Evolutionary conservation across 2,113 vertebrate species (phyloP).

Genomic region (Scartelaos histophorus): DNA sequence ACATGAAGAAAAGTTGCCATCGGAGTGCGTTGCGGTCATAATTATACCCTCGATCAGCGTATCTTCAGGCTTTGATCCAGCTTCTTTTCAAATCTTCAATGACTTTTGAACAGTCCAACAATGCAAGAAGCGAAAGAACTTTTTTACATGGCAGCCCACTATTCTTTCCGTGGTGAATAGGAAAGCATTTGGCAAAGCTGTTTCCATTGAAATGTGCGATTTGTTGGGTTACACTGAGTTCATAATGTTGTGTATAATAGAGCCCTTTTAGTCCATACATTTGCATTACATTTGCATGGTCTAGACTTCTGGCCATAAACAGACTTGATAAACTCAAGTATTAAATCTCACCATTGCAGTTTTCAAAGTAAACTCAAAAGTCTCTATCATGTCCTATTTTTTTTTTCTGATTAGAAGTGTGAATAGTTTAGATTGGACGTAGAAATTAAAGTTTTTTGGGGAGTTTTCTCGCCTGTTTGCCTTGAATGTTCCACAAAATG

Average conservation of each 20-base stretch:
- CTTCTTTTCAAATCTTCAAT: not conserved
- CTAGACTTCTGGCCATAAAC: constrained; percentile 13
- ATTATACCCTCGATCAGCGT: too few relatives aligned
- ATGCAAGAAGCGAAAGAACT: constrained; percentile 29
- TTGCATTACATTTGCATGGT: not conserved
- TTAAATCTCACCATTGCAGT: not conserved
- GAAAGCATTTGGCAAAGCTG: constrained; percentile 55
- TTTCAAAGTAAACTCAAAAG: not conserved
- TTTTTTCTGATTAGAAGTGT: too few relatives aligned
- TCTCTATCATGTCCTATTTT: too few relatives aligned
- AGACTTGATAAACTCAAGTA: constrained; percentile 5
- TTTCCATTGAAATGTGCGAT: constrained; percentile 55
- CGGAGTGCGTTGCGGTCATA: too few relatives aligned
- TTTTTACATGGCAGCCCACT: constrained; percentile 55
- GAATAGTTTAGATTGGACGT: not conserved
- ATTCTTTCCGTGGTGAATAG: constrained; percentile 59
- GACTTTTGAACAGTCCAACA: constrained; percentile 11
- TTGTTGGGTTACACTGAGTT: constrained; percentile 67
- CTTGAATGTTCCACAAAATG: too few relatives aligned
- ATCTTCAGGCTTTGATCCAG: not conserved
- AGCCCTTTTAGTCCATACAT: constrained; percentile 16
- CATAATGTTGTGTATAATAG: constrained; percentile 73
- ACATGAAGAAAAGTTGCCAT: not conserved
- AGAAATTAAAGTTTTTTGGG: not conserved
- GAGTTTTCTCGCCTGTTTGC: too few relatives aligned